Evolutionary conservation across 2,113 vertebrate species (phyloP).

Genomic region (Neolamprologus fasciatus): DNA sequence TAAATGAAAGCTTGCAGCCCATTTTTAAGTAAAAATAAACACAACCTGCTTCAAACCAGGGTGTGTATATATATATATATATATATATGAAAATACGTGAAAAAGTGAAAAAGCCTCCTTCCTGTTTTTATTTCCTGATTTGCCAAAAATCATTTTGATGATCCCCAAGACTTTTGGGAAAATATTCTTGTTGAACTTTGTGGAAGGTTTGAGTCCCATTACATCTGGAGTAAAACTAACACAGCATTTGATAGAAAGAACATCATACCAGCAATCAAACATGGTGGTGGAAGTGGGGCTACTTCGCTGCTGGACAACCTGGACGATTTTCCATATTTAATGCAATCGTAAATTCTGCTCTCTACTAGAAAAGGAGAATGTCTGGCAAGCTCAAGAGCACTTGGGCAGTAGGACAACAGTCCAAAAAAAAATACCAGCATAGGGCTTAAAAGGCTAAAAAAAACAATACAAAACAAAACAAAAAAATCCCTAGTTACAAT

Average conservation of each 20-base stretch:
- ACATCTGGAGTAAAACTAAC: neutral
- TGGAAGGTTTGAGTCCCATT: neutral
- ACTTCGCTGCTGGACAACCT: neutral
- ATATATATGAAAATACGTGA: neutral
- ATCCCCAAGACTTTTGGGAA: neutral
- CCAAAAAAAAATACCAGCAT: neutral
- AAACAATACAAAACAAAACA: neutral
- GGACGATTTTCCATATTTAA: neutral
- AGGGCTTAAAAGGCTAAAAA: neutral
- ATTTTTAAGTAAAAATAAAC: neutral
- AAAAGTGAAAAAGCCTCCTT: neutral
- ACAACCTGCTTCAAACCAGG: neutral
- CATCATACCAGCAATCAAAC: neutral
- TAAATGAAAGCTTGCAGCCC: neutral
- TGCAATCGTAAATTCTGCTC: neutral
- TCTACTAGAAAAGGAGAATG: neutral
- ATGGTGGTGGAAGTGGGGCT: neutral
- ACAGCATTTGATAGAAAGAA: neutral
- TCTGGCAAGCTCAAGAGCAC: neutral
- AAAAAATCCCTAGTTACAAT: neutral
- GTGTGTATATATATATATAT: accelerated
- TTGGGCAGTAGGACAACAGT: neutral
- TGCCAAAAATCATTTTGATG: neutral
- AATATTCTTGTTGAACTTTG: neutral
- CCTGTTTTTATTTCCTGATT: neutral